Evolutionary conservation across 2,888 invertebrate genomes (phyloP).

Genomic region (Coremacera marginata): DNA sequence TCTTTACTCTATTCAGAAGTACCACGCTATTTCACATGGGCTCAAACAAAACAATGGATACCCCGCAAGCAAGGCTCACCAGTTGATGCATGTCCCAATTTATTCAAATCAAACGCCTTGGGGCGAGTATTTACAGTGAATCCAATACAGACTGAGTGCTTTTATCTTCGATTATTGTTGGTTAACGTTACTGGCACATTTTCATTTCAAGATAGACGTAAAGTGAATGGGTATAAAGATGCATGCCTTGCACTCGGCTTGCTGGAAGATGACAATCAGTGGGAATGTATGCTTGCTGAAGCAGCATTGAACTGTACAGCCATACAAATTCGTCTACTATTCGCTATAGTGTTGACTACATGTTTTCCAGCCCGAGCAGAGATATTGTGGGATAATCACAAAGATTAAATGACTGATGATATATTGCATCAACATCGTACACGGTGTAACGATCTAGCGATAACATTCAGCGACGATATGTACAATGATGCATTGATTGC

Average conservation of each 20-base stretch:
- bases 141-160: conserved; percentile 58
- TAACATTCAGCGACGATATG: no score
- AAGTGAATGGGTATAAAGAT: conserved; percentile 27
- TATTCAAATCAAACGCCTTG: conserved; percentile 55
- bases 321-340: no score
- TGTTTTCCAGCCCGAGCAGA: no score
- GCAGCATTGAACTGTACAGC: no score
- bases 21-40: conserved; percentile 57
- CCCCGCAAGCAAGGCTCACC: conserved; percentile 47
- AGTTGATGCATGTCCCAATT: conserved; percentile 22
- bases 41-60: conserved; percentile 54
- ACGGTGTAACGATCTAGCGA: no score
- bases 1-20: conserved; percentile 58
- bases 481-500: no score
- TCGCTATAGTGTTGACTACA: no score
- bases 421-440: no score
- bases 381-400: no score
- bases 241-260: conserved; percentile 31
- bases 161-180: conserved; percentile 46
- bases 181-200: conserved; percentile 43
- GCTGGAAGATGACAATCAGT: conserved; percentile 37
- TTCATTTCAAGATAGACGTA: conserved; percentile 29
- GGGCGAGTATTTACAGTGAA: conserved; percentile 60
- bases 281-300: conserved; percentile 45
- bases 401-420: no score